phyloP scores from a whole-genome alignment of 2,888 invertebrate genomes.

The Philereme transversata region DNA sequence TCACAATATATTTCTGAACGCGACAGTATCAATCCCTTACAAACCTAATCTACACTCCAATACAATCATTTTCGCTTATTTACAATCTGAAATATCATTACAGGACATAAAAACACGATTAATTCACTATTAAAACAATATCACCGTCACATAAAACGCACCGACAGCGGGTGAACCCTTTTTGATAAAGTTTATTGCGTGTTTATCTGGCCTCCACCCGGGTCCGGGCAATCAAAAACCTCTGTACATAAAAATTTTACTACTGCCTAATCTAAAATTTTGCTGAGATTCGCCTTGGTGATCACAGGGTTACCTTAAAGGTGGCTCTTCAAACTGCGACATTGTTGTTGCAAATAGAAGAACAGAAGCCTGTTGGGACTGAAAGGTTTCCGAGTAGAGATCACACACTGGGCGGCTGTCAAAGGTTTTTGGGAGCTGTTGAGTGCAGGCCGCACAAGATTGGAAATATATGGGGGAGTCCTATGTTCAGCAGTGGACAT shows the following conservation, averaged over 20 bases:
- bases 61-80: slow-evolving; percentile 16
- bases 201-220: slow-evolving; percentile 50
- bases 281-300: slow-evolving; percentile 69
- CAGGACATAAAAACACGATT: slow-evolving; percentile 65
- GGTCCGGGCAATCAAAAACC: slow-evolving; percentile 52
- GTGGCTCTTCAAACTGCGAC: slow-evolving; percentile 41
- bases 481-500: too few relatives aligned
- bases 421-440: too few relatives aligned
- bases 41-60: slow-evolving; percentile 3
- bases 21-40: not conserved
- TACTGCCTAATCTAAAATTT: slow-evolving; percentile 75
- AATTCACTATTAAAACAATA: slow-evolving; percentile 67
- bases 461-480: too few relatives aligned
- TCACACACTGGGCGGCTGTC: too few relatives aligned
- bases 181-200: slow-evolving; percentile 53
- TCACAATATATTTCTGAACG: too few relatives aligned
- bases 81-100: slow-evolving; percentile 36
- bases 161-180: slow-evolving; percentile 46
- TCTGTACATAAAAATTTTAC: slow-evolving; percentile 64
- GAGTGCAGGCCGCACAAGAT: too few relatives aligned
- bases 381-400: too few relatives aligned
- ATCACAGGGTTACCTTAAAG: slow-evolving; percentile 45
- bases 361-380: not conserved
- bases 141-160: slow-evolving; percentile 46
- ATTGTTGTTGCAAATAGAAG: not conserved